phyloP scores from a whole-genome alignment of 2,113 vertebrate genomes.

The Acanthochromis polyacanthus region DNA sequence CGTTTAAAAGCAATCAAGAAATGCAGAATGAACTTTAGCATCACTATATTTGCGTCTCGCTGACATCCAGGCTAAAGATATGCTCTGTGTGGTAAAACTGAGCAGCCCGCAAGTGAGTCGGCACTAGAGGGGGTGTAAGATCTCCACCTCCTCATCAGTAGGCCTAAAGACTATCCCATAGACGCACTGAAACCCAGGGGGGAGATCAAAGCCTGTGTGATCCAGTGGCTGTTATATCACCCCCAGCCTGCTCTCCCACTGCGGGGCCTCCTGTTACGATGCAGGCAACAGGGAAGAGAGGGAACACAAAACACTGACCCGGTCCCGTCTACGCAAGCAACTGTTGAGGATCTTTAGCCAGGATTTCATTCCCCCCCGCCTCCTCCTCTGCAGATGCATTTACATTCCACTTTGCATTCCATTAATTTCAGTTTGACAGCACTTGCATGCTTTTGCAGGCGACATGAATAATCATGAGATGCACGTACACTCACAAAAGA shows the following conservation, averaged over 20 bases:
- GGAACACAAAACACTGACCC: conserved; percentile 54
- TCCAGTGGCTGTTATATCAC: conserved; percentile 73
- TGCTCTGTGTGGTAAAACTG: conserved; percentile 18
- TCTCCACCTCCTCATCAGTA: conserved; percentile 63
- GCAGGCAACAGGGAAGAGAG: conserved; percentile 32
- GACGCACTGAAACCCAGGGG: conserved; percentile 60
- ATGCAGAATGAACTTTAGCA: background rate
- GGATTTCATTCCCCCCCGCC: conserved; percentile 4
- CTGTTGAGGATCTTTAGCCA: conserved; percentile 21
- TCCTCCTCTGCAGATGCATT: conserved; percentile 36
- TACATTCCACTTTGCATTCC: conserved; percentile 67
- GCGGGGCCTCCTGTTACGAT: conserved; percentile 58
- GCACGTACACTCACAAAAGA: conserved; percentile 32
- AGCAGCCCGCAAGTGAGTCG: conserved; percentile 18
- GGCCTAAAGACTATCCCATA: conserved; percentile 61
- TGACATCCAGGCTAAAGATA: conserved; percentile 11
- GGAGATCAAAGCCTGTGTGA: conserved; percentile 76
- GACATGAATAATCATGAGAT: conserved; percentile 58
- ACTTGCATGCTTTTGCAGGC: conserved; percentile 55
- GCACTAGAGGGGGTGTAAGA: conserved; percentile 52
- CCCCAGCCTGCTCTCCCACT: conserved; percentile 55
- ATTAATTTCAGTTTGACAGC: conserved; percentile 70
- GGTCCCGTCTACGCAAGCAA: conserved; percentile 17
- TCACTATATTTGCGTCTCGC: background rate
- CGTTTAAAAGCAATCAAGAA: background rate